Base-by-base conservation (phyloP, 2,113 vertebrate species). In the Cynocephalus volans region DNA sequence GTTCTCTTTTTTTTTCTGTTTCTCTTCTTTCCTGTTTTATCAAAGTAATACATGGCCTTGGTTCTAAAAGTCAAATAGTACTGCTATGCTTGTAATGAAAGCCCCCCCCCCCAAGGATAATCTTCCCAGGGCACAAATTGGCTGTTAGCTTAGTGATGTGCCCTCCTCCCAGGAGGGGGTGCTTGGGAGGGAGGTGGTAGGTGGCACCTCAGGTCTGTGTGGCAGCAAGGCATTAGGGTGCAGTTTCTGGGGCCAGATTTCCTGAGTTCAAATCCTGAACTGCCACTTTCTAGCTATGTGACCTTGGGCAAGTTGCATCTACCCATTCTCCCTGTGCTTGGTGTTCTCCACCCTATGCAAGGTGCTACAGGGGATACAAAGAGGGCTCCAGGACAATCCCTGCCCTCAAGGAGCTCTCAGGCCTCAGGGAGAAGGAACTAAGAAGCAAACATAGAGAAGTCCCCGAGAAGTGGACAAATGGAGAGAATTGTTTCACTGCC, bases 1-100 rank as follows among this genome's bases (percentile, higher is more conserved):
- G n/a, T 70, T 86, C 28, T 90, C 62, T 82, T 41, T 72, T 52
- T 1, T 17, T 36, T 80, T 76, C 54, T 36, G 5, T 41, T 76
- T 86, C 28, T 90, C 62, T 82, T 80, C 52, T 81, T 36, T 58
- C 80, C 24, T 76, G 48, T 95, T 96, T 90, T 86, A 73, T 86
- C 56, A 95, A 28, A 87, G 52, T 50, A 76, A 82, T 67, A 77
- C 28, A 72, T 58, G 48, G 36, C 86, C 83, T 95, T 91, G 41
- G n/a, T 89, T 96, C 92, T 88, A 88, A 90, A 85, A 85, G 73
- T 93, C 76, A 88, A 80, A 65, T 7, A 56, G 6, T 11, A 6
- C 33, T 28, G 17, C 1, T 33, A 45, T 31, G 26, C 23, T 88
- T 77, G 3, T 24, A 54, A 73, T 11, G 41, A 56, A 77, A 72